Conservation (phyloP, 2,888 invertebrate species). For the Caenorhabditis angaria region DNA sequence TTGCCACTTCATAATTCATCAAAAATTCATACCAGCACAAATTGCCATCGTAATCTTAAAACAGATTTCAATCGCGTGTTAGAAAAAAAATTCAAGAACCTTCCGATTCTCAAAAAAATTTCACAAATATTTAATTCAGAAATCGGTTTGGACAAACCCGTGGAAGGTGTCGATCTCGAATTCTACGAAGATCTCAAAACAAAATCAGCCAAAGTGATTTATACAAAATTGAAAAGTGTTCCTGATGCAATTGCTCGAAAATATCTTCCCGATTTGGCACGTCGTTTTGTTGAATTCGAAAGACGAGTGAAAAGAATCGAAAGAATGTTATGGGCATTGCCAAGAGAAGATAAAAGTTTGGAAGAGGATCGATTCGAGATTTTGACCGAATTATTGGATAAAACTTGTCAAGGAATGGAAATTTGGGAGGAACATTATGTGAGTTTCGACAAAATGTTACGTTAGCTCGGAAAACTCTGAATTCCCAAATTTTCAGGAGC, state of each 20-base stretch:
- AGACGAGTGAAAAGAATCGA: conserved; percentile 57
- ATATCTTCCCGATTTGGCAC: conserved; percentile 56
- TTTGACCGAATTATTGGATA: conserved; percentile 64
- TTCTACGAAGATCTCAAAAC: conserved; percentile 51
- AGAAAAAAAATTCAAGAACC: too few species aligned
- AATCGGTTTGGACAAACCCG: conserved; percentile 29
- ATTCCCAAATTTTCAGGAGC: conserved; percentile 38
- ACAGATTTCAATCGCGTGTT: too few species aligned
- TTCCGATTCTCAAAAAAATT: too few species aligned
- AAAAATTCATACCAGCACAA: too few species aligned
- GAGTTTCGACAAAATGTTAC: too few species aligned
- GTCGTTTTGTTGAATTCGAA: conserved; percentile 60
- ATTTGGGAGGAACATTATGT: conserved; percentile 66
- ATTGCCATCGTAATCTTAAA: too few species aligned
- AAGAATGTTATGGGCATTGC: conserved; percentile 45
- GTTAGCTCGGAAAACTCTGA: neutral
- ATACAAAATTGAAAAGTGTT: conserved; percentile 50
- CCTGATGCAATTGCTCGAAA: conserved; percentile 53
- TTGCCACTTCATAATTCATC: too few species aligned
- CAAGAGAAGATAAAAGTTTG: conserved; percentile 47
- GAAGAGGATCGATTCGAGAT: conserved; percentile 65
- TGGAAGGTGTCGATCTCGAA: conserved; percentile 40
- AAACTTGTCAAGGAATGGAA: conserved; percentile 65
- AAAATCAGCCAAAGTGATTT: conserved; percentile 44
- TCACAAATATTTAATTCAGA: too few species aligned